Base-by-base conservation (phyloP, 2,888 invertebrate species). In the Apotomis turbidana region DNA sequence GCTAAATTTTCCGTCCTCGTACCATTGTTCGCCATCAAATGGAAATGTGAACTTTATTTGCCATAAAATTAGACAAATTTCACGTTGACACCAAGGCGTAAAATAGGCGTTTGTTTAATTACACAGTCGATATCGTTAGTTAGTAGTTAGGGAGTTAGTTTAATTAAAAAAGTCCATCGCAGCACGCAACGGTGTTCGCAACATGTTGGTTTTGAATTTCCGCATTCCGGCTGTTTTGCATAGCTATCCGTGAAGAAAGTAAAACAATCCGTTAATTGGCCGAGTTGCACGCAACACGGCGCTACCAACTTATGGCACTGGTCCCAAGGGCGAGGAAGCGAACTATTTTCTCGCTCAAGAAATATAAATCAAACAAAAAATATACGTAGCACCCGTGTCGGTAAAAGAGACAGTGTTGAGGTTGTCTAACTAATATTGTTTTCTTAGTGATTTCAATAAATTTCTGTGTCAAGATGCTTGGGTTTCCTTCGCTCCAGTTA, bases 131-230 rank as follows among this genome's bases (percentile, higher is more conserved):
- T 38, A 67, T 58, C n/a, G 55, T 58, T 64, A 27, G 12, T 12
- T 27, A 58, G 58, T 58, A 12, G 36, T 61, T 49, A 51, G 15
- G 49, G 49, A 49, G 54, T 54, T 66, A 66, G 46, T 66, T 66
- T 66, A 66, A 66, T 66, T 66, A 66, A 66, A 66, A 55, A 66
- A 55, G 66, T 66, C 66, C 55, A 57, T 46, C 27, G 27, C 9
- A 54, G 15, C 64, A 66, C 66, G 66, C 66, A 66, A 66, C 9
- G 6, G 46, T 66, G 66, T 46, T 66, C 55, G 66, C 66, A 66
- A 66, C 66, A 55, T 57, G 66, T 66, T 44, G 66, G 66, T 57
- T 57, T 66, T 66, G 27, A 55, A 64, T 64, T 66, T 66, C 66
- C 66, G 64, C 54, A 38, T 38, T 38, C 58, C 10, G 10, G 38